These are phyloP conservation scores for Crotalus horridus DNA, from an alignment of 2,113 vertebrate genomes.

Conservation along the genomic window DNA sequence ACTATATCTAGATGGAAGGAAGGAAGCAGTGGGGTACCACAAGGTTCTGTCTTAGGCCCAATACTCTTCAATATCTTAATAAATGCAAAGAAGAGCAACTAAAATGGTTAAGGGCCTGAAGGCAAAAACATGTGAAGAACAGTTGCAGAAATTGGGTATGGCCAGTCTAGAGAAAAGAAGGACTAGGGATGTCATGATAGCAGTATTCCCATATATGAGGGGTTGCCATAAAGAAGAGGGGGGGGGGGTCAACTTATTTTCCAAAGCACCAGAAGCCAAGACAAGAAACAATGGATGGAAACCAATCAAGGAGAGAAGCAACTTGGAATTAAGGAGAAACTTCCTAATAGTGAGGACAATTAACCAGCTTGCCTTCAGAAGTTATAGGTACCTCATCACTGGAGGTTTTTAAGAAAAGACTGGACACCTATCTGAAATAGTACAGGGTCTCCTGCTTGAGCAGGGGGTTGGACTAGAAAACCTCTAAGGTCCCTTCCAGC, in stretches of 20 bases:
- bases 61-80: too few species aligned
- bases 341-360: not conserved
- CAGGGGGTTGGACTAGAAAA: not conserved
- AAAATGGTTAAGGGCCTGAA: too few species aligned
- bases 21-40: not conserved
- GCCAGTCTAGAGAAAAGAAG: not conserved
- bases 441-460: not conserved
- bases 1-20: not conserved
- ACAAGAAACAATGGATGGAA: not conserved
- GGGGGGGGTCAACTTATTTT: not conserved
- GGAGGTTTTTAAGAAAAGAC: not conserved
- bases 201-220: not conserved
- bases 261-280: not conserved
- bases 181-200: not conserved
- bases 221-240: not conserved
- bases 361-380: not conserved
- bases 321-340: not conserved
- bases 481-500: not conserved
- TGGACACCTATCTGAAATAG: not conserved
- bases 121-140: not conserved
- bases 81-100: too few species aligned
- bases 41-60: not conserved
- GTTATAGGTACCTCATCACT: not conserved
- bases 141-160: not conserved
- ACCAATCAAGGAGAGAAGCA: not conserved